A percentile compares a stretch with the other conserved stretches of the same genome.
phyloP scores from a whole-genome alignment of 2,797 vertebrate genomes.

The Aselliscus stoliczkanus region DNA sequence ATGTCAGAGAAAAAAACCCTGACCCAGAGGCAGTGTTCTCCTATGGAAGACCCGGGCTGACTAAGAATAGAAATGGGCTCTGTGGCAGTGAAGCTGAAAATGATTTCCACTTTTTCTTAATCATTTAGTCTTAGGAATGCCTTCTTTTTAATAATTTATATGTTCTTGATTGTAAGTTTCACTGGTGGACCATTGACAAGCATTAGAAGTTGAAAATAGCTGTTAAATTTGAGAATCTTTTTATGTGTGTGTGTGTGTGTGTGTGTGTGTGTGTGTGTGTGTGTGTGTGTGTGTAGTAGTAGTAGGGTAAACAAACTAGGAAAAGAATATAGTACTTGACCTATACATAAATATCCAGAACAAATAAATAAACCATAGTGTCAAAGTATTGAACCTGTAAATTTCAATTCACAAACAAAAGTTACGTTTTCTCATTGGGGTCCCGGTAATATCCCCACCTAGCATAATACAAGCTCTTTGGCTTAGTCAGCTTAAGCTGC shows the following conservation, averaged over 20 bases:
- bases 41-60: background rate
- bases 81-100: constrained; percentile 16
- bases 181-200: background rate
- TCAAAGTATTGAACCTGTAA: background rate
- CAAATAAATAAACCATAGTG: background rate
- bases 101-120: background rate
- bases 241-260: background rate
- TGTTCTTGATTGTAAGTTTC: background rate
- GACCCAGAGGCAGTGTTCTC: background rate
- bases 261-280: background rate
- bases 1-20: constrained; percentile 16
- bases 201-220: background rate
- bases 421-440: background rate
- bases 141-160: background rate
- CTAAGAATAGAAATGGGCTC: constrained; percentile 43
- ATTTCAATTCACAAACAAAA: background rate
- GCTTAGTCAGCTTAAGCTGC: background rate
- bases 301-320: background rate
- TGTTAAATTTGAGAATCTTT: background rate
- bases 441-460: background rate
- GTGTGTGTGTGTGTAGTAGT: background rate
- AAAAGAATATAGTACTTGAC: background rate
- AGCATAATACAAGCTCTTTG: background rate
- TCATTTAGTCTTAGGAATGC: background rate
- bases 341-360: background rate